Evolutionary conservation across 2,888 invertebrate genomes (phyloP).

Genomic region (Pharmacophagus antenor): DNA sequence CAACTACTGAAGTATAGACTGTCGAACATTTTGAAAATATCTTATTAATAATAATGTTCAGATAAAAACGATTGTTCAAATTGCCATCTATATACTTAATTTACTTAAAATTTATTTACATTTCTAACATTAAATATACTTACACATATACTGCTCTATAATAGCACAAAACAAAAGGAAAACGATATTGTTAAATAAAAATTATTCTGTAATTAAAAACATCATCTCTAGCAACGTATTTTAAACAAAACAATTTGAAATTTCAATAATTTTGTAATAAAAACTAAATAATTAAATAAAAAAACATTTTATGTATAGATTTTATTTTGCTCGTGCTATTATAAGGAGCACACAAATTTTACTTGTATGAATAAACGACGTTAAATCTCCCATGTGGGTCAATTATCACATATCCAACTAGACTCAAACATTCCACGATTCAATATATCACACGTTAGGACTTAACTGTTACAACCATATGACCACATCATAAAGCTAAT

Average conservation of each 20-base stretch:
- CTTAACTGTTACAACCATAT: constrained; percentile 2
- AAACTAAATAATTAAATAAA: no score
- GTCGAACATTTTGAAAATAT: background rate
- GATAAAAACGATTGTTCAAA: background rate
- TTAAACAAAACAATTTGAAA: background rate
- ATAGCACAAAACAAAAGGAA: constrained; percentile 2
- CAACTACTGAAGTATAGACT: constrained; percentile 1
- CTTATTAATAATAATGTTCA: background rate
- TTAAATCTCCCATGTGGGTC: constrained; percentile 8
- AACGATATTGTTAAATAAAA: background rate
- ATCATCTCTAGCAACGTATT: background rate
- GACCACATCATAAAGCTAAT: background rate
- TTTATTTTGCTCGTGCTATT: constrained; percentile 10
- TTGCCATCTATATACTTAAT: background rate
- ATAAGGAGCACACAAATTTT: background rate
- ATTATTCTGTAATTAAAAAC: background rate
- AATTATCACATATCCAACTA: constrained; percentile 27
- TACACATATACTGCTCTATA: background rate
- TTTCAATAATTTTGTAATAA: no score
- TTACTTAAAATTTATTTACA: background rate
- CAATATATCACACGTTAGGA: constrained; percentile 23
- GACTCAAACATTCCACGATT: constrained; percentile 19
- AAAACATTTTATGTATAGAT: no score
- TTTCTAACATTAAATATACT: background rate
- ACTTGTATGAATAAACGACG: constrained; percentile 4